A percentile compares a stretch with the other conserved stretches of the same genome.
phyloP scores from a whole-genome alignment of 2,113 vertebrate species.

The Dipodomys stephensi region DNA sequence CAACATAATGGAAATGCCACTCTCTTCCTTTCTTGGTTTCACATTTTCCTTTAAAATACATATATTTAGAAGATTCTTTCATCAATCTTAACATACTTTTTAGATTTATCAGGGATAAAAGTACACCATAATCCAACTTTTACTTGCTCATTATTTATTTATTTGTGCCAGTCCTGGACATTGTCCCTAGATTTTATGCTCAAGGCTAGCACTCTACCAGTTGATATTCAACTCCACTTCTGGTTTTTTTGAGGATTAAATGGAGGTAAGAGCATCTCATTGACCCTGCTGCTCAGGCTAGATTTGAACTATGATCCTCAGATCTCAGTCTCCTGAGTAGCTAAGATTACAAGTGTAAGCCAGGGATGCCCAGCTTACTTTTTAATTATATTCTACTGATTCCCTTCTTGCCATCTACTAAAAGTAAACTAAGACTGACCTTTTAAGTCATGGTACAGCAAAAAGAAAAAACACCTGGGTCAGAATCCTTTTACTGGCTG shows the following conservation, averaged over 20 bases:
- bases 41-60: conserved; percentile 50
- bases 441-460: neutral
- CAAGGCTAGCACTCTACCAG: no score
- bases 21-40: conserved; percentile 27
- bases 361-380: no score
- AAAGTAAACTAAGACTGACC: conserved; percentile 27
- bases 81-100: neutral
- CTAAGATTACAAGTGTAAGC: no score
- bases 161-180: neutral
- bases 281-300: no score
- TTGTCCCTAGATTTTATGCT: no score
- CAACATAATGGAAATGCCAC: conserved; percentile 40
- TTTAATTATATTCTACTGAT: neutral
- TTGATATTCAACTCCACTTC: no score
- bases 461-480: conserved; percentile 5
- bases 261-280: no score
- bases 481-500: neutral
- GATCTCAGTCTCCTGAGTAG: no score
- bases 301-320: no score
- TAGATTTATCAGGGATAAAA: neutral
- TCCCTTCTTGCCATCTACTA: conserved; percentile 29
- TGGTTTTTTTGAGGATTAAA: no score
- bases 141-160: conserved; percentile 6
- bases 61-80: neutral
- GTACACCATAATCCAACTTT: neutral